Evolutionary conservation across 1,140 invertebrate genomes (phyloP), one percentile per base, ranked within the genome.

Genomic region (Copidosoma floridanum): DNA sequence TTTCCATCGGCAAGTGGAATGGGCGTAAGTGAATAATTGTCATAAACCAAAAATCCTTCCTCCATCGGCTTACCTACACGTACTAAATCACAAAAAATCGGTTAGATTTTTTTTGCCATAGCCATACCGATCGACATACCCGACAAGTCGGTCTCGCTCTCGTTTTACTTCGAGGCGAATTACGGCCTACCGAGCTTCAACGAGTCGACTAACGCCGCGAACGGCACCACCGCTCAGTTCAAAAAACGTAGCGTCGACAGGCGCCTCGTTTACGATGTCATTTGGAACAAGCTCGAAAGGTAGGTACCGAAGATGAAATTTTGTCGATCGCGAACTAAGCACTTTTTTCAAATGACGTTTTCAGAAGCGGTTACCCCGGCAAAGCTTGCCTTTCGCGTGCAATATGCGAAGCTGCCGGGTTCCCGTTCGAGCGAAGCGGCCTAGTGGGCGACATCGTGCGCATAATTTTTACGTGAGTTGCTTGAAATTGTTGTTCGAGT

Each of bases 121-220:
- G 70, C 75, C 5, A 68, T 81, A 18, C 79, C 80, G 0, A 8
- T 81, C 2, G 77, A 80, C 21, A 47, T 79, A 11, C 71, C 76
- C 0, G 68, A 77, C 43, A 77, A 79, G 61, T 73, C 76, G 4
- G 66, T 82, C 16, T 65, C 76, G 10, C 41, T 79, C n/a, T 72
- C 79, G 0, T 66, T 75, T 21, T 79, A 79, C 66, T 79, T 82
- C 50, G 79, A 82, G 51, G 79, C 78, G 7, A 80, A 80, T 71
- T 82, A 82, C 40, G 44, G 8, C 5, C 47, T 80, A 3, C 78
- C 79, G 0, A 44, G 59, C 16, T 69, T 67, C 57, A 74, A 67
- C 32, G 57, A 63, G 27, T 18, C 3, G 12, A 21, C 37, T 27
- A 0, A 35, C 10, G 29, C 41, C 6, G 11, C 16, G 2, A 6